These are phyloP conservation scores for Apostichopus californicus DNA, from an alignment of 35 echinoderm and acorn worm species.

Conservation along the genomic window DNA sequence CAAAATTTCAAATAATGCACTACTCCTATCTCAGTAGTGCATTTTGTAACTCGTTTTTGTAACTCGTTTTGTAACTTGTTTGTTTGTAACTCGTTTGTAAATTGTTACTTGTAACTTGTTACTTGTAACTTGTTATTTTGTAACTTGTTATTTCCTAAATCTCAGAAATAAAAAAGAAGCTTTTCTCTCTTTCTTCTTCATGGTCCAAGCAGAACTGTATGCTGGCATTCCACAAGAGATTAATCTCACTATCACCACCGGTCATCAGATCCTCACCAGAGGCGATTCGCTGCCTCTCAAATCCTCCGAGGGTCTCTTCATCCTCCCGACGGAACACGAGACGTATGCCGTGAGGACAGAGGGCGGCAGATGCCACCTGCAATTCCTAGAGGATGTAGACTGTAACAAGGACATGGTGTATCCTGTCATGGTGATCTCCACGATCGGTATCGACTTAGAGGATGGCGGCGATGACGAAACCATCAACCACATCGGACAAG, in stretches of 20 bases:
- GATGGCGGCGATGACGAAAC: slow-evolving; percentile 48
- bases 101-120: too few relatives aligned
- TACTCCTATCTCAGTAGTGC: too few relatives aligned
- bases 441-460: slow-evolving; percentile 39
- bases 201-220: slow-evolving; percentile 47
- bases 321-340: slow-evolving; percentile 53
- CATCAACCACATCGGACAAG: slow-evolving; percentile 46
- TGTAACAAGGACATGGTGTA: slow-evolving; percentile 57
- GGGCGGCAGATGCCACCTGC: slow-evolving; percentile 24
- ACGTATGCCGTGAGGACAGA: slow-evolving; percentile 56
- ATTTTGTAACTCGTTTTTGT: too few relatives aligned
- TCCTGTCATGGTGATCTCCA: slow-evolving; percentile 46
- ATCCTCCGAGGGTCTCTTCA: slow-evolving; percentile 49
- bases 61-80: too few relatives aligned
- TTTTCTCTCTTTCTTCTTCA: background rate
- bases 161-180: too few relatives aligned
- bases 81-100: too few relatives aligned
- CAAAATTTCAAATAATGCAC: too few relatives aligned
- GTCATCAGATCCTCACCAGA: slow-evolving; percentile 63
- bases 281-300: slow-evolving; percentile 64
- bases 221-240: slow-evolving; percentile 83
- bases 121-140: too few relatives aligned
- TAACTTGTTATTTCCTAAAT: too few relatives aligned
- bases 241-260: slow-evolving; percentile 67
- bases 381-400: slow-evolving; percentile 45